Evolutionary conservation across 1,140 invertebrate species (phyloP), one percentile per base, ranked within the genome.

Genomic region (Lepidurus couesii): DNA sequence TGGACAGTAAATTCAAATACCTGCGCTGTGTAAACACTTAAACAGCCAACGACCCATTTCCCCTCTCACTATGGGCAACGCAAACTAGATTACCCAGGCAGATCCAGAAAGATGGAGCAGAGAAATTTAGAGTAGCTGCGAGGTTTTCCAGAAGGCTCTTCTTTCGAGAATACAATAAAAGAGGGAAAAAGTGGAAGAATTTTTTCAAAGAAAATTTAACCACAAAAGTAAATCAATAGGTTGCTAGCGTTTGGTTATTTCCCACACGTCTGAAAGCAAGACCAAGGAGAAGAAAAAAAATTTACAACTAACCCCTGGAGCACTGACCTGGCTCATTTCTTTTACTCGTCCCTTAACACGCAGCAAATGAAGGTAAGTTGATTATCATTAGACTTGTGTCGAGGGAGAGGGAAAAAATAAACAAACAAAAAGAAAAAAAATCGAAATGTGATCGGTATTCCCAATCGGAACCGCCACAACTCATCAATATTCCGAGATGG

Each of bases 401-500:
- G 16, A 21, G 4, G 34, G 34, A 3, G 3, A 34, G 0, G 34
- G n/a, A 7, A 5, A 65, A 7, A 47, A 47, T 11, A 47, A 47
- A 65, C 10, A 21, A 65, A 4, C n/a, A 13, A 65, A 11, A 21
- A 65, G 8, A 21, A 65, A 65, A 21, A 65, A 65, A 11, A 4
- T n/a, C 65, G 21, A 13, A 13, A 11, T 79, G 10, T 26, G 65
- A 9, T 26, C 73, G 21, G 44, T 7, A 53, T 79, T 34, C 45
- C 21, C 5, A 73, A 73, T 6, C 7, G 5, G 44, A 34, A n/a
- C 3, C 34, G 16, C 53, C 13, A 47, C 45, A 47, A 16, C 13
- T 65, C 21, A 65, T 9, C 8, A 65, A 65, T 16, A 65, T 78
- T 10, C 79, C 79, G 10, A 84, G 80, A 80, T 1, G 45, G 11